Evolutionary conservation across 1,140 invertebrate species (phyloP).

Genomic region (Apolygus lucorum): DNA sequence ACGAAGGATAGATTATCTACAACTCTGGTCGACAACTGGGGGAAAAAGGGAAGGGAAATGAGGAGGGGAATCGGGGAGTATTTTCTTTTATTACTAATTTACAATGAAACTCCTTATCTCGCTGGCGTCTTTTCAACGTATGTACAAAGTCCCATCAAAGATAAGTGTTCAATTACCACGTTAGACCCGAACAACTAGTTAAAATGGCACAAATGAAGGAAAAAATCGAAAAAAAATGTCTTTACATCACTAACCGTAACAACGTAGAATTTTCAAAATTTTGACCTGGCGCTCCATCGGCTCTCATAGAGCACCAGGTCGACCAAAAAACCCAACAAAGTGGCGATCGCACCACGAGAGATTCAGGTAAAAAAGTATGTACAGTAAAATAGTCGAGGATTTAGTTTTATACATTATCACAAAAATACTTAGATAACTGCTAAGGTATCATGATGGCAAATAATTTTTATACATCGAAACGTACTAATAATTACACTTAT

Average conservation of each 20-base stretch:
- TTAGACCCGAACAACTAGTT: conserved; percentile 20
- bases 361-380: too few species aligned
- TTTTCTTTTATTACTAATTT: background rate
- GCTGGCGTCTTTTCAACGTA: too few species aligned
- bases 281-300: conserved; percentile 1
- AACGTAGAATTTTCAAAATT: background rate
- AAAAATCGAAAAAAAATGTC: background rate
- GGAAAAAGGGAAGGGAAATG: background rate
- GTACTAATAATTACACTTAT: background rate
- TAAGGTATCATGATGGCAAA: background rate
- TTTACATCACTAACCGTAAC: background rate
- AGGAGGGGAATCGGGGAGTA: background rate
- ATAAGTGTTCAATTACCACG: conserved; percentile 20
- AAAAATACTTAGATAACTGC: background rate
- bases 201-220: background rate
- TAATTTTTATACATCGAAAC: background rate
- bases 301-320: conserved; percentile 9
- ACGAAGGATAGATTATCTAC: background rate
- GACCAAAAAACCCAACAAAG: background rate
- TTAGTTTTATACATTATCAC: background rate
- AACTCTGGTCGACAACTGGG: background rate
- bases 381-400: background rate
- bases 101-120: conserved; percentile 11
- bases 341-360: too few species aligned
- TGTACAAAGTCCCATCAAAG: background rate